Base-by-base conservation (phyloP, 2,113 vertebrate species). In the Coturnix japonica region DNA sequence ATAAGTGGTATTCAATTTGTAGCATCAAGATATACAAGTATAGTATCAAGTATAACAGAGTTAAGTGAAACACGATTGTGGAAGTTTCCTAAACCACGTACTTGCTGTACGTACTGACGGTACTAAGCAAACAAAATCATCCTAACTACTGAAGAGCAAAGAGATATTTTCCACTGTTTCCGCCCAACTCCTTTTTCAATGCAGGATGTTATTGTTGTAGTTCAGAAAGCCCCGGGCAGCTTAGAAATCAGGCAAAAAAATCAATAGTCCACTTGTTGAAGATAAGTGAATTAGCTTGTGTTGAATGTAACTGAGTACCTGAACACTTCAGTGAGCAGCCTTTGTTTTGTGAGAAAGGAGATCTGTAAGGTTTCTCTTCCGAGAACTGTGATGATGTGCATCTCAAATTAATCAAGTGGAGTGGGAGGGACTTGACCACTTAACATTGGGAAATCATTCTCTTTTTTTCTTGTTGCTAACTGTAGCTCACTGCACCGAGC, bases 241-340 rank as follows among this genome's bases (percentile, higher is more conserved):
- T 97, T 96, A 97, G 97, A 97, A 98, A 97, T 97, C 95, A 95
- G 96, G 95, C 94, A 95, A 96, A 97, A 97, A 98, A 98, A 98
- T 98, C 97, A 97, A 98, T 98, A 97, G 96, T 93, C 96, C 95
- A 97, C 97, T 98, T 98, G 98, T 98, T 98, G 98, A 97, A 95
- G 97, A 95, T 97, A 95, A 98, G 97, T 97, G 97, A 98, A 97
- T 98, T 96, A 97, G 96, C 96, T 96, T 97, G 97, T 96, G 97
- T 96, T 96, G 96, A 96, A 97, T 97, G 97, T 97, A 97, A 98
- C 98, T 7, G 93, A 97, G 97, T 93, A 97, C 96, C 97, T 97
- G 97, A 97, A 96, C 97, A 95, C 96, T 97, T 86, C 89, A 97
- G 94, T 87, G 95, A 96, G 94, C 97, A 96, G 96, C 93, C 93